A percentile compares a stretch with the other conserved stretches of the same genome.
Evolutionary conservation across 2,113 vertebrate genomes (phyloP).

Genomic region (Actinemys pallida): DNA sequence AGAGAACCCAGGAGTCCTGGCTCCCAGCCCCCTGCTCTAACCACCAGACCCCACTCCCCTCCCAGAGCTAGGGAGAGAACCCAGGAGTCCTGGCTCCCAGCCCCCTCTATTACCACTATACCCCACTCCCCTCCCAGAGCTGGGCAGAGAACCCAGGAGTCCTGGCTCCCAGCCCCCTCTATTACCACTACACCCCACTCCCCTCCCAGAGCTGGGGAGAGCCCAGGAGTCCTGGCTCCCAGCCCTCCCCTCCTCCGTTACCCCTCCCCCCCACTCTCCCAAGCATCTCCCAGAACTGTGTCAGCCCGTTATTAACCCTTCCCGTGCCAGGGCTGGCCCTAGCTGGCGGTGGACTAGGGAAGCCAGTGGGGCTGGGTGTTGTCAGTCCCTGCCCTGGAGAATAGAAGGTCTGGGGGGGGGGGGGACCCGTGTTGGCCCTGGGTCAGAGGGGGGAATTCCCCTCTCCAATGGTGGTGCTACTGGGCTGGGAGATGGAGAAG

Average conservation of each 20-base stretch:
- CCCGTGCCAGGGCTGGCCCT: not conserved
- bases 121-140: too few species aligned
- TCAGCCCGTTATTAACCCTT: not conserved
- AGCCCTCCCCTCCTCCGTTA: too few species aligned
- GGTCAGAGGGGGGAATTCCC: not conserved
- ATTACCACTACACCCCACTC: too few species aligned
- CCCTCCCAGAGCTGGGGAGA: too few species aligned
- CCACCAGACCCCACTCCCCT: too few species aligned
- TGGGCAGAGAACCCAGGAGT: too few species aligned
- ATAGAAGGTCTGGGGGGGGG: not conserved
- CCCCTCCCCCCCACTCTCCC: rapidly evolving
- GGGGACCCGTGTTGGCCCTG: too few species aligned
- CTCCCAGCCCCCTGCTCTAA: too few species aligned
- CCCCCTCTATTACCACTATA: too few species aligned
- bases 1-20: too few species aligned
- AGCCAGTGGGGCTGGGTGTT: not conserved
- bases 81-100: not conserved
- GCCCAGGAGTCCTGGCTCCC: too few species aligned
- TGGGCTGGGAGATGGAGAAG: not conserved
- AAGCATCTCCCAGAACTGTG: not conserved
- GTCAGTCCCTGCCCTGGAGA: not conserved
- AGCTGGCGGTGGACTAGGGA: not conserved
- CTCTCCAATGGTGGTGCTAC: not conserved
- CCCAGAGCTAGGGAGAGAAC: not conserved
- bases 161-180: too few species aligned